Percentiles rank a stretch among this genome's conserved stretches.
Evolutionary conservation across 2,797 vertebrate species (phyloP).

Genomic region (Protosalanx chinensis): DNA sequence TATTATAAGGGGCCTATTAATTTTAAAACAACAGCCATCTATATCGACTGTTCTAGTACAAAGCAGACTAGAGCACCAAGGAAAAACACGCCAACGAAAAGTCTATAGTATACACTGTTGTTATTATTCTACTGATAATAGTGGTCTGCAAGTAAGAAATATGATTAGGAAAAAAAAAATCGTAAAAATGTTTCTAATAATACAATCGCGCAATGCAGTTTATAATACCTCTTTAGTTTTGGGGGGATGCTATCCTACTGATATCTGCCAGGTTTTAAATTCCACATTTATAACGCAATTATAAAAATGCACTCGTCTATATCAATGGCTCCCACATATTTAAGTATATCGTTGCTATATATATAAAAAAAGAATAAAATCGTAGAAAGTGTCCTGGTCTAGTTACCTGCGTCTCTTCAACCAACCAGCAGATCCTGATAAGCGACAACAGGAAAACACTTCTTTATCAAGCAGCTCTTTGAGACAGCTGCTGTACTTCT

Average conservation of each 20-base stretch:
- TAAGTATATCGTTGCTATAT: not conserved
- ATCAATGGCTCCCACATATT: not conserved
- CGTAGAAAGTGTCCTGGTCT: conserved; percentile 13
- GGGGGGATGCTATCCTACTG: not conserved
- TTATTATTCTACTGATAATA: too few species aligned
- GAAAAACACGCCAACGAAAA: too few species aligned
- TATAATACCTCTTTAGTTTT: not conserved
- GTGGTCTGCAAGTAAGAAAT: too few species aligned
- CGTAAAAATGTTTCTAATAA: not conserved
- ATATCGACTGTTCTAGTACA: conserved; percentile 1
- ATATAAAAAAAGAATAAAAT: not conserved
- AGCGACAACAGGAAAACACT: conserved; percentile 46
- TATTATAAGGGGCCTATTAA: too few species aligned
- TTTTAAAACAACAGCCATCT: not conserved
- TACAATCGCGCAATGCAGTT: not conserved
- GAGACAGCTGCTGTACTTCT: conserved; percentile 7
- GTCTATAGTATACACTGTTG: too few species aligned
- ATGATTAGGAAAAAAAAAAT: not conserved
- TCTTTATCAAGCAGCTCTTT: conserved; percentile 55
- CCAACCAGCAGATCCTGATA: conserved; percentile 44
- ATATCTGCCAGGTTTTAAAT: not conserved
- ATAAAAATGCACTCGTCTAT: not conserved
- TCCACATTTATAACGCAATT: not conserved
- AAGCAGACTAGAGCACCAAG: not conserved
- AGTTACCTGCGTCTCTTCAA: conserved; percentile 42